A percentile compares a stretch with the other conserved stretches of the same genome.
Conservation (phyloP, 2,797 vertebrate genomes). For the Sebastes baramenuke region DNA sequence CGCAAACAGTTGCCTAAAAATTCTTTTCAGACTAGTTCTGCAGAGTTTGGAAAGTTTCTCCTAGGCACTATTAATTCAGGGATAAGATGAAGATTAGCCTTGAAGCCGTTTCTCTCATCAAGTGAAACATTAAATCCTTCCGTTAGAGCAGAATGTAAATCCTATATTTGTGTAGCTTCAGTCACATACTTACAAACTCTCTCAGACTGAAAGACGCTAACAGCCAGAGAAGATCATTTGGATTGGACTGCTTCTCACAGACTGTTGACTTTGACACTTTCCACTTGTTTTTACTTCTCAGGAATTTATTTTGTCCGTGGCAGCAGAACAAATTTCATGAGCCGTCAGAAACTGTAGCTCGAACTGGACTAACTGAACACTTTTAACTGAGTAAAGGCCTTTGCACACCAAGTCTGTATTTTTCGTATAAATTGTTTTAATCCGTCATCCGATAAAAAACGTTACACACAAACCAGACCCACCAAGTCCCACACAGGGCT, state of each 20-base stretch:
- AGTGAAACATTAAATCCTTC: conserved; percentile 4
- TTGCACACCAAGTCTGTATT: not conserved
- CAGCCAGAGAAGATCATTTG: not conserved
- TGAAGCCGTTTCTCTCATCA: not conserved
- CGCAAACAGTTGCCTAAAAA: not conserved
- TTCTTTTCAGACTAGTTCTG: not conserved
- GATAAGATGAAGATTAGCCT: not conserved
- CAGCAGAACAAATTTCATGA: not conserved
- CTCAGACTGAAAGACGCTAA: not conserved
- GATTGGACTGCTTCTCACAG: not conserved
- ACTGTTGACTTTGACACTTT: not conserved
- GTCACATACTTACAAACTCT: not conserved
- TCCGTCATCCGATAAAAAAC: not conserved
- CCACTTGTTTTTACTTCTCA: not conserved
- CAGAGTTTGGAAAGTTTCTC: not conserved
- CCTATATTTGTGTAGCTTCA: not conserved
- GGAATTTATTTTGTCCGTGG: not conserved
- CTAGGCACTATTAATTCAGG: not conserved
- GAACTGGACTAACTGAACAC: not conserved
- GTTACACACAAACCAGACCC: not conserved
- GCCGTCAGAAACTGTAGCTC: not conserved
- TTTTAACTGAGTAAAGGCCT: not conserved
- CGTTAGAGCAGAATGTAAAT: not conserved
- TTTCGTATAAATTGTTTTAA: no score
- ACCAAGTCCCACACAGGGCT: not conserved